Evolutionary conservation across 2,888 invertebrate genomes (phyloP), one percentile per base, ranked within the genome.

Genomic region (Cerceris rybyensis): DNA sequence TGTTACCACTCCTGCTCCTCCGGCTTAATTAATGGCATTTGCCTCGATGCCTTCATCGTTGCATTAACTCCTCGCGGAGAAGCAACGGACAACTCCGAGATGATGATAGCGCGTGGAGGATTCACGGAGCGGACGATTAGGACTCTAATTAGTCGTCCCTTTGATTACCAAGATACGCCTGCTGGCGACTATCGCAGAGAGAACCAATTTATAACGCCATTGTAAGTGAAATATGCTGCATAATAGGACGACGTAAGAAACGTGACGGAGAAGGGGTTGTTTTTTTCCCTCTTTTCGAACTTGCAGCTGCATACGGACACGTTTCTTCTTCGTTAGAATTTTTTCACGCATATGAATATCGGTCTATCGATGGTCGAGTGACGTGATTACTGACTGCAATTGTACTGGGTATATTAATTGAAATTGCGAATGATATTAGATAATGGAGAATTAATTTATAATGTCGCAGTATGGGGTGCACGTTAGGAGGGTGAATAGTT

Each of bases 71-170:
- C 28, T 28, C 28, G 28, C 28, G 28, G 28, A 28, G 28, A 28
- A 2, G 28, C 28, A 28, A 28, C 28, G 28, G 28, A 28, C 28
- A 28, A 28, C 28, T 14, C 42, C n/a, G 17, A 13, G 41, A 41
- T 61, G 61, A 61, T 52, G 46, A 2, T 14, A 28, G 28, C 28
- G 28, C 28, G 28, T 28, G 28, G 28, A 28, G 28, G 28, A 28
- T 50, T 16, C 0, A 39, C 42, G 14, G 39, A 41, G 49, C 9
- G 61, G 28, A 17, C 65, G 65, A 76, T 66, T 61, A 41, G 46
- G 59, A 16, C 46, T 42, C 66, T 70, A 76, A 76, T 81, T 79
- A 81, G 54, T 60, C 69, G 14, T 28, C 49, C 7, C 14, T 28
- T 46, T 72, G 61, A 68, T 68, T 69, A n/a, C 54, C 16, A 54